Evolutionary conservation across 2,113 vertebrate species (phyloP).

Genomic region (Labeo catla): DNA sequence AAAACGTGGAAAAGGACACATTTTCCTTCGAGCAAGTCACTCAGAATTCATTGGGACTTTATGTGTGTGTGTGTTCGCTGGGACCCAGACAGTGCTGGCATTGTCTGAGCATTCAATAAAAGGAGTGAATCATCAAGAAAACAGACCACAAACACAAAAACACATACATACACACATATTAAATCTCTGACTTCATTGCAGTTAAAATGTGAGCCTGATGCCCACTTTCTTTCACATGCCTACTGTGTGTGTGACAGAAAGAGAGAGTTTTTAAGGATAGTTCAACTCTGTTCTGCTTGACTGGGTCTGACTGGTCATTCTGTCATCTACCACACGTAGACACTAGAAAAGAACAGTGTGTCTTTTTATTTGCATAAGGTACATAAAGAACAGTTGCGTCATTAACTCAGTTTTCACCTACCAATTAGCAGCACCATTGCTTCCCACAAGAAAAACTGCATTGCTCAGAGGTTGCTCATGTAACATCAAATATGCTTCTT

Average conservation of each 20-base stretch:
- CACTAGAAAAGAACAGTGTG: neutral
- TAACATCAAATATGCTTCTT: neutral
- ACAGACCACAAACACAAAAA: neutral
- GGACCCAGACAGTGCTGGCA: conserved; percentile 13
- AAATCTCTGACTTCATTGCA: neutral
- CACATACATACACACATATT: neutral
- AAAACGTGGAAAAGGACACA: conserved; percentile 11
- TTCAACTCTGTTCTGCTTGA: conserved; percentile 25
- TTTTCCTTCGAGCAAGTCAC: neutral
- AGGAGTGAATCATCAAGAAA: conserved; percentile 13
- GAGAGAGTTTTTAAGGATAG: neutral
- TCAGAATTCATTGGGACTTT: neutral
- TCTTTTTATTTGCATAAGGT: conserved; percentile 5
- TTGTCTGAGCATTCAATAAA: conserved; percentile 20
- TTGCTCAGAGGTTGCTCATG: neutral
- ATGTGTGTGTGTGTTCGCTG: neutral
- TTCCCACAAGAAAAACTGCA: neutral
- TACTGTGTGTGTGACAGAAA: neutral
- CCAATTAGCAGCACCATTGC: neutral
- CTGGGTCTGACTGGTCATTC: conserved; percentile 5
- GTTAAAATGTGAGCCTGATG: neutral
- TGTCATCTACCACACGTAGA: neutral
- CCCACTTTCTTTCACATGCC: neutral
- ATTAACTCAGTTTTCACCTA: neutral
- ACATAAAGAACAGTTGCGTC: neutral